Evolutionary conservation across 2,797 vertebrate species (phyloP), one percentile per base, ranked within the genome.

Genomic region (Parauchenoglanis punctatus): DNA sequence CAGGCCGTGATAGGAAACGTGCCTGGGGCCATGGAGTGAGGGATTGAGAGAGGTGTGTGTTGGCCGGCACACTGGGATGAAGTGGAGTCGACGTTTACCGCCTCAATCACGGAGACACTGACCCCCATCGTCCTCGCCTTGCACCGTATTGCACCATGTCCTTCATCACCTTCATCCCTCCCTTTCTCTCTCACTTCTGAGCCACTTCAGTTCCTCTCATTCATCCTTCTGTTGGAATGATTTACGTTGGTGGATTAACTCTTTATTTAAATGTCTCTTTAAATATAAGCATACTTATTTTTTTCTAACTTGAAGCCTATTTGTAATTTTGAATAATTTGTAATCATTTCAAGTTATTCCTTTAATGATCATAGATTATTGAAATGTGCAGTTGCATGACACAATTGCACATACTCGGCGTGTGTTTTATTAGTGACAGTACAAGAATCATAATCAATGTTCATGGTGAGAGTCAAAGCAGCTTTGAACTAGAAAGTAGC

Each of bases 1-100:
- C 94, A 86, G 59, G 86, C 90, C 87, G 87, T 95, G 94, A 96
- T 96, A 92, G 93, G 94, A 96, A 96, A 96, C 94, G 94, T 96
- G 95, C 92, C 87, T 85, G 83, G 87, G 91, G 92, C 89, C 91
- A 85, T 89, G 85, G 90, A 78, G 92, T 86, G 87, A 91, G 90
- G 93, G 94, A 95, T 94, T 95, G 94, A 93, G 90, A 87, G 83
- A 72, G 86, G 89, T 85, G 89, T 61, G 52, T 90, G 91, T 90
- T 59, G 92, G 92, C 89, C 40, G 20, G 73, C 85, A 87, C 87
- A 52, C 81, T 81, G 86, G n/a, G 65, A 72, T 86, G 87, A 78
- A 90, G 89, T 86, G 86, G 83, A 67, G 12, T 83, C 82, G n/a
- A 52, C 44, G n/a, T 15, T 61, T 81, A n/a, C 81, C 15, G 31